These are phyloP conservation scores for Icerya purchasi DNA, from an alignment of 2,888 invertebrate genomes.

Conservation along the genomic window DNA sequence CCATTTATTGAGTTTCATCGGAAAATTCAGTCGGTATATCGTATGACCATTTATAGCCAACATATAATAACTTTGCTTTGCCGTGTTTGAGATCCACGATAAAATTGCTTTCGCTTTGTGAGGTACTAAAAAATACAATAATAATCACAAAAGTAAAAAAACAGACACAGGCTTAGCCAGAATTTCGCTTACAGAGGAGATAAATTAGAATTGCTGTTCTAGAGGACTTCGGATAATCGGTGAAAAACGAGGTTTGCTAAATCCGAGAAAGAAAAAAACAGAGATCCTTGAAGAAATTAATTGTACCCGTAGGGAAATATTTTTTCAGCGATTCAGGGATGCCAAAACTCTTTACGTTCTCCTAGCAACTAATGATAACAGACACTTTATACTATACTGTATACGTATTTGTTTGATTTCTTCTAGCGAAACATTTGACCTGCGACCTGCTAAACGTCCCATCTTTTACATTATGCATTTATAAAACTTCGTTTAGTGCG, in stretches of 20 bases:
- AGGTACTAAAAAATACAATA: constrained; percentile 31
- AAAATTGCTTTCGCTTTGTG: constrained; percentile 51
- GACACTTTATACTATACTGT: no score
- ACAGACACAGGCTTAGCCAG: neutral
- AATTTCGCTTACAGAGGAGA: neutral
- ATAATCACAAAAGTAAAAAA: neutral
- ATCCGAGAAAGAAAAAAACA: neutral
- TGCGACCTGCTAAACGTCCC: no score
- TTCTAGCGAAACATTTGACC: no score
- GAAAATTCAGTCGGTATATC: constrained; percentile 51
- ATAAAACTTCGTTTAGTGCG: no score
- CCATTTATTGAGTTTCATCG: constrained; percentile 46
- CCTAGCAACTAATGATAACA: no score
- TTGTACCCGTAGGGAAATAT: neutral
- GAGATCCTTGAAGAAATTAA: neutral
- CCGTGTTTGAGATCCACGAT: constrained; percentile 58
- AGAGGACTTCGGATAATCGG: neutral
- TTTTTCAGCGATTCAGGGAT: no score
- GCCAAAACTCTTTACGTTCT: no score
- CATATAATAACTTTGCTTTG: constrained; percentile 59
- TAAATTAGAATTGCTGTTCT: neutral
- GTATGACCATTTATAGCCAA: constrained; percentile 63
- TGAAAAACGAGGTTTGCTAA: no score
- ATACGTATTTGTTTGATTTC: no score
- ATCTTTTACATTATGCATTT: no score